These are phyloP conservation scores for Protobothrops mucrosquamatus DNA, from an alignment of 2,113 vertebrate species.

Conservation along the genomic window DNA sequence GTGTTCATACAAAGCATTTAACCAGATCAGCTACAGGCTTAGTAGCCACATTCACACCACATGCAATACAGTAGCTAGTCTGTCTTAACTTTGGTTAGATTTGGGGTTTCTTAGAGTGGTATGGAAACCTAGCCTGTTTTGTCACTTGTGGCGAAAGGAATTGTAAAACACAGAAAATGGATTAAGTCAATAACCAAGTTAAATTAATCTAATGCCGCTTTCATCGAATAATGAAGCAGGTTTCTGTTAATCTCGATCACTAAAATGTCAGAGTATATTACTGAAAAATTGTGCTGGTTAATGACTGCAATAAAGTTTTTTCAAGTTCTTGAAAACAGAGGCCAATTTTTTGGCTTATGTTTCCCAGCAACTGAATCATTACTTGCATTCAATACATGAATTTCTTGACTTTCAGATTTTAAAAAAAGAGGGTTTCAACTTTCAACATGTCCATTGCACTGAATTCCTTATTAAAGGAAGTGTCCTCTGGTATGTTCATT, in stretches of 20 bases:
- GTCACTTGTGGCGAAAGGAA: not conserved
- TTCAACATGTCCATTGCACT: not conserved
- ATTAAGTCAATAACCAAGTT: not conserved
- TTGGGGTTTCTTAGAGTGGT: not conserved
- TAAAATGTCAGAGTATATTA: not conserved
- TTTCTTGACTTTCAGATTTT: not conserved
- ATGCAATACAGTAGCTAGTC: too few relatives aligned
- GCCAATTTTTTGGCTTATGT: not conserved
- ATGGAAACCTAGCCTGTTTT: not conserved
- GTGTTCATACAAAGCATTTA: not conserved
- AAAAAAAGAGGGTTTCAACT: too few relatives aligned
- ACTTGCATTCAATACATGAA: not conserved
- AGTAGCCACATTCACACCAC: not conserved
- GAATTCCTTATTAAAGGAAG: not conserved
- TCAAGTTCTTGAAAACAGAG: not conserved
- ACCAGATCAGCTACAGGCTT: not conserved
- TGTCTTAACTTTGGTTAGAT: not conserved
- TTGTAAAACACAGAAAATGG: not conserved
- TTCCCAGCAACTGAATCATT: not conserved
- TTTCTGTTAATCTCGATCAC: not conserved
- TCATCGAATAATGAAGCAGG: not conserved
- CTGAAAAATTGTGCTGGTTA: not conserved
- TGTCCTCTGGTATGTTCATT: not conserved
- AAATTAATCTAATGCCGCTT: not conserved
- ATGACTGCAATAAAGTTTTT: not conserved